Evolutionary conservation across 2,888 invertebrate species (phyloP).

Genomic region (Oligia fasciuncula): DNA sequence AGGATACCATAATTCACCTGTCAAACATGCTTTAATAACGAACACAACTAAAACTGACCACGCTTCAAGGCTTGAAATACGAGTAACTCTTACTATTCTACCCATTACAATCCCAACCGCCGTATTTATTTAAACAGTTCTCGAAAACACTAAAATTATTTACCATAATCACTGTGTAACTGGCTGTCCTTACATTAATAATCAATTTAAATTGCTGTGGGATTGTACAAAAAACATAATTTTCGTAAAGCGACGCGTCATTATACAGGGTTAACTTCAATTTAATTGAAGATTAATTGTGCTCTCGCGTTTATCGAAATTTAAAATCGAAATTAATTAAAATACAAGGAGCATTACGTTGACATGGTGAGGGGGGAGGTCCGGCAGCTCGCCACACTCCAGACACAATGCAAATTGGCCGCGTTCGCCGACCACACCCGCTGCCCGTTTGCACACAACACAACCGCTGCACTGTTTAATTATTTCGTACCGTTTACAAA

Average conservation of each 20-base stretch:
- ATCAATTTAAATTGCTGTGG: slow-evolving; percentile 54
- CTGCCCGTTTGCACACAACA: slow-evolving; percentile 54
- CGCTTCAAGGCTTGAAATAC: slow-evolving; percentile 54
- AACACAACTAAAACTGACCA: slow-evolving; percentile 62
- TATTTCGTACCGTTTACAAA: slow-evolving; percentile 65
- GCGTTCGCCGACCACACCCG: slow-evolving; percentile 55
- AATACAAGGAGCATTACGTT: slow-evolving; percentile 58
- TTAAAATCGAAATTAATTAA: slow-evolving; percentile 62
- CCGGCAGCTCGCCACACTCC: slow-evolving; percentile 53
- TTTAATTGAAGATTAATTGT: slow-evolving; percentile 64
- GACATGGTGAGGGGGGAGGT: slow-evolving; percentile 52
- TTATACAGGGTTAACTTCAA: slow-evolving; percentile 57
- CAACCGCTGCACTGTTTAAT: slow-evolving; percentile 65
- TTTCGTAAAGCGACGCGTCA: slow-evolving; percentile 58
- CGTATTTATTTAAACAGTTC: slow-evolving; percentile 52
- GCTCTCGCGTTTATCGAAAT: slow-evolving; percentile 55
- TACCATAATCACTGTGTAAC: slow-evolving; percentile 49
- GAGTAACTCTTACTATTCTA: slow-evolving; percentile 45
- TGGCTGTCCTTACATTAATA: slow-evolving; percentile 56
- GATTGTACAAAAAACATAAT: slow-evolving; percentile 44
- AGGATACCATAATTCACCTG: slow-evolving; percentile 63
- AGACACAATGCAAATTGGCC: slow-evolving; percentile 69
- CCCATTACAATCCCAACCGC: slow-evolving; percentile 40
- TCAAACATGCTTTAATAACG: slow-evolving; percentile 63
- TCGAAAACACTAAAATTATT: slow-evolving; percentile 47